Conservation (phyloP, 2,797 vertebrate genomes). For the Tragopan temminckii region DNA sequence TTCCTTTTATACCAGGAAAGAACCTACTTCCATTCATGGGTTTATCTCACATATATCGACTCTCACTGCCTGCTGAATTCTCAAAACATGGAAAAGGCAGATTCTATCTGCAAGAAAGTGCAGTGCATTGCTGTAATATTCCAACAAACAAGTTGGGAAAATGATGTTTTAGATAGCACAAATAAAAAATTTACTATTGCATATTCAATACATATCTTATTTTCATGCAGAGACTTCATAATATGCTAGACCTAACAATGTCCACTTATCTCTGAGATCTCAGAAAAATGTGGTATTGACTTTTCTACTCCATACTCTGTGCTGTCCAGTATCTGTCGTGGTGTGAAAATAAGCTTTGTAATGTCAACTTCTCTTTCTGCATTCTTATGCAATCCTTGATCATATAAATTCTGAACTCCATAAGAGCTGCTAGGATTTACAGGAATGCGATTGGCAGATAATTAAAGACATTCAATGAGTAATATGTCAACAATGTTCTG, state of each 20-base stretch:
- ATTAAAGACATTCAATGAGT: background rate
- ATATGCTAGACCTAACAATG: background rate
- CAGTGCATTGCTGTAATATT: accelerated
- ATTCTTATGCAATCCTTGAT: background rate
- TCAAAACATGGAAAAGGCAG: background rate
- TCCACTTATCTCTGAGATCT: background rate
- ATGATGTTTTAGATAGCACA: background rate
- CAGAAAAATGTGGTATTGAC: background rate
- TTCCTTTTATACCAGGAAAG: background rate
- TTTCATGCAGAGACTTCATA: background rate
- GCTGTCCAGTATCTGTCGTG: background rate
- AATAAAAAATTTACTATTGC: background rate
- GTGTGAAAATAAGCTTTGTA: background rate
- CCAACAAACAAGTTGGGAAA: background rate
- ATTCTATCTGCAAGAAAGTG: background rate
- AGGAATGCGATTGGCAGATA: background rate
- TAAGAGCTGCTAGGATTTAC: background rate
- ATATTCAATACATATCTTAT: background rate
- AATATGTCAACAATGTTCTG: background rate
- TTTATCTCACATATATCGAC: background rate
- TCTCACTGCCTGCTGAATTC: background rate
- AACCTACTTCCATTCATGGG: background rate
- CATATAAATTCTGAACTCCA: background rate
- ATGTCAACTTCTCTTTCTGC: background rate
- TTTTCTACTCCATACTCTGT: background rate